Conservation (phyloP, 2,888 invertebrate genomes). For the Oligia fasciuncula region DNA sequence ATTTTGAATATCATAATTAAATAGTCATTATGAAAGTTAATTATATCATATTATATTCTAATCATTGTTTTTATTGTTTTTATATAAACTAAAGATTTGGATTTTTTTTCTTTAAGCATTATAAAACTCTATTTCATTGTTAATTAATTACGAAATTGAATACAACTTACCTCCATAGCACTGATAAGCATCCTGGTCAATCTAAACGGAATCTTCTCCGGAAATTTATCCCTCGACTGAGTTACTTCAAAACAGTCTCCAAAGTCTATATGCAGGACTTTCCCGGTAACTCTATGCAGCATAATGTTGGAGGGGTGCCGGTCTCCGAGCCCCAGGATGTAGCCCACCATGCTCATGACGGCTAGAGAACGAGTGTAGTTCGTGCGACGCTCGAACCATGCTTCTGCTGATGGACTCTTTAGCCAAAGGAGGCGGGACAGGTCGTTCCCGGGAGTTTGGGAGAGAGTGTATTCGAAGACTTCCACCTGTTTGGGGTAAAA, state of each 20-base stretch:
- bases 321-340: conserved; percentile 99
- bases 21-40: conserved; percentile 18
- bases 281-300: conserved; percentile 98
- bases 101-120: neutral
- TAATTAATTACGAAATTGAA: neutral
- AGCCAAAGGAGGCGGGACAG: conserved; percentile 98
- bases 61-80: neutral
- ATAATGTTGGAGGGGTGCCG: conserved; percentile 99
- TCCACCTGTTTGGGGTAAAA: conserved; percentile 90
- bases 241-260: conserved; percentile 99
- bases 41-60: conserved; percentile 12
- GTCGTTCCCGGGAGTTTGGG: conserved; percentile 98
- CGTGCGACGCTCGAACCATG: conserved; percentile 99
- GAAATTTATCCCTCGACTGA: conserved; percentile 99
- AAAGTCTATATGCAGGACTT: conserved; percentile 99
- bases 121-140: too few species aligned
- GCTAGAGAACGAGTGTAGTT: conserved; percentile 99
- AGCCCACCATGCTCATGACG: conserved; percentile 99
- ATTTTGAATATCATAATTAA: conserved; percentile 28
- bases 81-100: neutral
- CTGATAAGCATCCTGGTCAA: conserved; percentile 99
- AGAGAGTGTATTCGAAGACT: conserved; percentile 99
- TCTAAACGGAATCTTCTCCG: conserved; percentile 99
- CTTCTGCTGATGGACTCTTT: conserved; percentile 98
- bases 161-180: conserved; percentile 94